These are phyloP conservation scores for Amorpha juglandis DNA, from an alignment of 2,888 invertebrate species.

Conservation along the genomic window DNA sequence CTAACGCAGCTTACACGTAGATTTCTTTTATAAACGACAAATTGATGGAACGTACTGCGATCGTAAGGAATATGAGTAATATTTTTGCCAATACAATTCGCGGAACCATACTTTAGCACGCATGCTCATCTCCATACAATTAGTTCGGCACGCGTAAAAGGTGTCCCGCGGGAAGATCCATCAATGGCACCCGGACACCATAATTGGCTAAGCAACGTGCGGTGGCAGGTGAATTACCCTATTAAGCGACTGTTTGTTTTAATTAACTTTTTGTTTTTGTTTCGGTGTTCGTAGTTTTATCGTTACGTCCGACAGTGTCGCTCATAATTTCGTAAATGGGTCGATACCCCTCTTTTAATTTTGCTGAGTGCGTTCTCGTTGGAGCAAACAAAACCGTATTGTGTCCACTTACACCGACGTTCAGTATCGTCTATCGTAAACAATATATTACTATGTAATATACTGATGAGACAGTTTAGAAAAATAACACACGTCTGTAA, in stretches of 20 bases:
- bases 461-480: conserved; percentile 70
- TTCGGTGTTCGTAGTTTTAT: conserved; percentile 13
- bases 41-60: not conserved
- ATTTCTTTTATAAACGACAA: no score
- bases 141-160: conserved; percentile 61
- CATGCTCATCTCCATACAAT: conserved; percentile 35
- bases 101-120: not conserved
- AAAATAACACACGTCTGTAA: conserved; percentile 45
- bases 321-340: conserved; percentile 46
- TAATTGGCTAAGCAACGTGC: conserved; percentile 65
- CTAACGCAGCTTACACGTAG: no score
- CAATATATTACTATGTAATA: conserved; percentile 55
- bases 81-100: not conserved
- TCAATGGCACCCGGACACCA: conserved; percentile 61
- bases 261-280: conserved; percentile 37
- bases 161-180: conserved; percentile 63
- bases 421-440: conserved; percentile 64
- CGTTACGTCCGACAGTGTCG: conserved; percentile 17
- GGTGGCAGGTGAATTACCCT: conserved; percentile 67
- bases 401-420: conserved; percentile 73
- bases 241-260: conserved; percentile 53
- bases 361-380: conserved; percentile 78
- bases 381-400: conserved; percentile 78
- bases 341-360: conserved; percentile 76
- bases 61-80: not conserved